Conservation (phyloP, 2,888 invertebrate genomes). For the Troides aeacus region DNA sequence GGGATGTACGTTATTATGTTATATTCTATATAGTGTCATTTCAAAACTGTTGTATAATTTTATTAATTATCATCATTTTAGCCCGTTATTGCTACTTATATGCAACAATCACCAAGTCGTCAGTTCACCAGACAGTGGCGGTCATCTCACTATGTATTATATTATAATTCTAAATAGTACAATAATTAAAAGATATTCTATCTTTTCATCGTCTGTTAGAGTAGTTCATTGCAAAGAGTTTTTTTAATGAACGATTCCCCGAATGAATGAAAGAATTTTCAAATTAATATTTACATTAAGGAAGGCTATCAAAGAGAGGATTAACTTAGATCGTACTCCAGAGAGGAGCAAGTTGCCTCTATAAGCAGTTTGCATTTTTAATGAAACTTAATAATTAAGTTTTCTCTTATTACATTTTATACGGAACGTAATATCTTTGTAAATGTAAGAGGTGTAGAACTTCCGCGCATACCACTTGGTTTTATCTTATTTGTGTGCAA, state of each 20-base stretch:
- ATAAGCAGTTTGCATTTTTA: slow-evolving; percentile 29
- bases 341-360: slow-evolving; percentile 33
- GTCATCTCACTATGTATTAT: neutral
- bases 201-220: slow-evolving; percentile 6
- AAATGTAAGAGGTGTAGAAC: slow-evolving; percentile 17
- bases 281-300: slow-evolving; percentile 62
- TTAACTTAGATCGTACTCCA: slow-evolving; percentile 50
- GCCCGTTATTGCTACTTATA: too few species aligned
- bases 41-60: neutral
- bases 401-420: slow-evolving; percentile 21
- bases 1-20: neutral
- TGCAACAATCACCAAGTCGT: too few species aligned
- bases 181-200: slow-evolving; percentile 22
- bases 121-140: too few species aligned
- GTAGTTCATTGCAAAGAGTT: slow-evolving; percentile 17
- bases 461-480: slow-evolving; percentile 21
- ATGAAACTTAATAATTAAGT: slow-evolving; percentile 25
- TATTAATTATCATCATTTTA: too few species aligned
- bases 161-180: slow-evolving; percentile 12
- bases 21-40: neutral
- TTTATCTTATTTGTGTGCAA: slow-evolving; percentile 32
- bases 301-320: slow-evolving; percentile 57
- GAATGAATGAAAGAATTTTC: slow-evolving; percentile 37
- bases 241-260: slow-evolving; percentile 22
- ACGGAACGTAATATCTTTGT: slow-evolving; percentile 9